phyloP scores from a whole-genome alignment of 1,140 invertebrate species.

The Halotydeus destructor region DNA sequence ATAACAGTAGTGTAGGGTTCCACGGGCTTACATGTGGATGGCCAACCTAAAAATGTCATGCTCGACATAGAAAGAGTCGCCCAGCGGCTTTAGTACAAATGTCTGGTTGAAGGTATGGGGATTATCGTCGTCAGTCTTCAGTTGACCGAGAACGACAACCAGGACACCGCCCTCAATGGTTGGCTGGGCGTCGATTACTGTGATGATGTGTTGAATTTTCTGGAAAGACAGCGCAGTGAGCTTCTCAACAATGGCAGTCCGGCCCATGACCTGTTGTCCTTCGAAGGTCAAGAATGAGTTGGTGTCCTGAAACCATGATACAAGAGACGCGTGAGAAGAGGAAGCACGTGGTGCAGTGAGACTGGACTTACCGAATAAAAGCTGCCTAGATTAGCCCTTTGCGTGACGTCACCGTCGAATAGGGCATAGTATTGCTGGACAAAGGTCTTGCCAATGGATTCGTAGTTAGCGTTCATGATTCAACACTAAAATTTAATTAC shows the following conservation, averaged over 20 bases:
- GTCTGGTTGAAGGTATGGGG: conserved; percentile 74
- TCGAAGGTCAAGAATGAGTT: conserved; percentile 89
- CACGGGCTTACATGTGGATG: conserved; percentile 28
- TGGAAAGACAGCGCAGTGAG: conserved; percentile 64
- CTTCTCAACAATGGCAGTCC: conserved; percentile 81
- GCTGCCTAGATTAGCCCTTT: conserved; percentile 53
- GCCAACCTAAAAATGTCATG: conserved; percentile 74
- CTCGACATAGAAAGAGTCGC: conserved; percentile 65
- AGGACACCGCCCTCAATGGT: conserved; percentile 84
- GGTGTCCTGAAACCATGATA: conserved; percentile 39
- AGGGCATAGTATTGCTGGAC: conserved; percentile 74
- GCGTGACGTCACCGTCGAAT: conserved; percentile 66
- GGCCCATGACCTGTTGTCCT: conserved; percentile 69
- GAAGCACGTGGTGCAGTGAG: background rate
- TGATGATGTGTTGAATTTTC: conserved; percentile 74
- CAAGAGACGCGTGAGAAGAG: background rate
- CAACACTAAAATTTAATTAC: too few relatives aligned
- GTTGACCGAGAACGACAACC: conserved; percentile 73
- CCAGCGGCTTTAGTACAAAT: conserved; percentile 68
- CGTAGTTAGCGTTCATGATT: conserved; percentile 69
- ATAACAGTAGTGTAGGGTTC: too few relatives aligned
- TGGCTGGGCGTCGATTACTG: conserved; percentile 79
- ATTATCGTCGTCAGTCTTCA: conserved; percentile 81
- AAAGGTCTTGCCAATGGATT: conserved; percentile 74
- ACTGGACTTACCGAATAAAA: conserved; percentile 68